Base-by-base conservation (phyloP, 37 sponge, comb jelly and placozoan genomes). In the Haliclona indistincta region DNA sequence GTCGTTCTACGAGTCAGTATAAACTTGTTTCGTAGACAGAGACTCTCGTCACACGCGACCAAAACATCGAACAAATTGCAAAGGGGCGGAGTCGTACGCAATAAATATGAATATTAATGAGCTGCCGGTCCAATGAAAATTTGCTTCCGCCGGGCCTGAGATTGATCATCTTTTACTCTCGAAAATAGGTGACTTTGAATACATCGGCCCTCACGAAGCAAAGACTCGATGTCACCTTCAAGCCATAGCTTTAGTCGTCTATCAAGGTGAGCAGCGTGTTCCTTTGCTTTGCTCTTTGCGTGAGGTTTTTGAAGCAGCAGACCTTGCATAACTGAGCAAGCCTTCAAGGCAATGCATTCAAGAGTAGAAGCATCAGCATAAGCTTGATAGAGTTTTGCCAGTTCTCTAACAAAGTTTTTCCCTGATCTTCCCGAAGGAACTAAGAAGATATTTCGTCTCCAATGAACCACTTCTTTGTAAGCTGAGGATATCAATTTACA, bases 391-490 rank as follows among this genome's bases (percentile, higher is more conserved):
- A 77, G 60, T 2, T 54, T 47, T 34, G 78, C 67, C 37, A 77
- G n/a, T 28, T 77, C 68, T 19, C 8, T 20, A 5, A 66, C 58
- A 53, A 77, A 77, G 2, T 41, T 17, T 22, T 63, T 77, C 8
- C 78, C 78, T 37, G 54, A 22, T 42, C 7, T 77, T 11, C 67
- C 78, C 20, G 68, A 77, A 29, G 78, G 78, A 2, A 67, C 56
- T 7, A 64, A 23, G 40, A 77, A 77, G 54, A 64, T 23, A 44
- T 77, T 77, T 3, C 22, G 23, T 33, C 42, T 63, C 78, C 78
- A 64, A 64, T 67, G 68, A 25, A 77, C 68, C 5, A 77, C 78
- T 43, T 77, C 75, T 2, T 74, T 34, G 22, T 74, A 74, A 20
- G 75, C 75, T 43, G 30, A 20, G 8, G 13, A 25, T 3, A 72